phyloP scores from a whole-genome alignment of 2,888 invertebrate species.

The Aphidius colemani region DNA sequence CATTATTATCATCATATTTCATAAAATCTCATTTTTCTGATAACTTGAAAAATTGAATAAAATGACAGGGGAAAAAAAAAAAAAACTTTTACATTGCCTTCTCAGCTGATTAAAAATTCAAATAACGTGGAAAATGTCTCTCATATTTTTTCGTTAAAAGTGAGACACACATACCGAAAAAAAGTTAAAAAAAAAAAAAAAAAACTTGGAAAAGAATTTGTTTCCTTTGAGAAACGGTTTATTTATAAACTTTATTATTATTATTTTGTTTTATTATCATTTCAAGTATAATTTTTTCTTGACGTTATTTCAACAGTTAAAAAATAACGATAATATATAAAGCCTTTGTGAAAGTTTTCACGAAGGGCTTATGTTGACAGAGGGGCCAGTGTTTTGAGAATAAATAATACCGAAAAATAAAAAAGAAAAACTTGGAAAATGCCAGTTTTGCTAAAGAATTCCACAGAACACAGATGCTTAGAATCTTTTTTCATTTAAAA shows the following conservation, averaged over 20 bases:
- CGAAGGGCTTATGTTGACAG: neutral
- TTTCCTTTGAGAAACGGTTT: neutral
- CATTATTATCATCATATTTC: no score
- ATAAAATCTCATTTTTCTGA: no score
- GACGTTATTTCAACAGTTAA: conserved; percentile 8
- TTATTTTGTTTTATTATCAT: conserved; percentile 15
- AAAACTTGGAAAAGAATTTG: neutral
- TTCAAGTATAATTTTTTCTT: neutral
- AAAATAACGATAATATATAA: neutral
- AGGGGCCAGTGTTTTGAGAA: neutral
- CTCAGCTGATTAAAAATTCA: no score
- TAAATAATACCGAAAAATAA: neutral
- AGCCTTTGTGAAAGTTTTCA: conserved; percentile 5
- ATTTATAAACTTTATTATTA: no score
- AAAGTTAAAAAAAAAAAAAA: no score
- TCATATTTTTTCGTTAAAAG: no score
- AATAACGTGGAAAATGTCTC: no score
- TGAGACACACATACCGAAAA: no score
- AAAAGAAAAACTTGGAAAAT: neutral
- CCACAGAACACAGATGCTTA: conserved; percentile 12
- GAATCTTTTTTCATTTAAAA: conserved; percentile 6
- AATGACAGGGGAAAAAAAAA: no score
- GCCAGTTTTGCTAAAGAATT: neutral
- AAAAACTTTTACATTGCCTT: no score
- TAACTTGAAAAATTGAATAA: no score